Percentiles rank a stretch among this genome's conserved stretches.
Evolutionary conservation across 2,113 vertebrate genomes (phyloP).

Genomic region (Tiliqua scincoides): DNA sequence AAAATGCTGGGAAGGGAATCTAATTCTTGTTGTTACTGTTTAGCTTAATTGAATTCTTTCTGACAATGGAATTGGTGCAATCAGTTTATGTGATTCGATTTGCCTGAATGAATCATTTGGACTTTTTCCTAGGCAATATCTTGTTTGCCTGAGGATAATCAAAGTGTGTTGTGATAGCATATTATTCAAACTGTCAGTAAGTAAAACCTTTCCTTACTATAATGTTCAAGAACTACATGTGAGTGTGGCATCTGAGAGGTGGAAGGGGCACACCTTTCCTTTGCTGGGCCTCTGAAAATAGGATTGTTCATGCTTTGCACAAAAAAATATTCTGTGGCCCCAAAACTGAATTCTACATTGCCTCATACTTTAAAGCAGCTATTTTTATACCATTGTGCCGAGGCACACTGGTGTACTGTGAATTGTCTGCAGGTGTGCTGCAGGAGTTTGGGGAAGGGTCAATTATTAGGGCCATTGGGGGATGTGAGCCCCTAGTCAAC

Average conservation of each 20-base stretch:
- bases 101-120: slow-evolving; percentile 31
- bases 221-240: slow-evolving; percentile 49
- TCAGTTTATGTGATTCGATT: slow-evolving; percentile 56
- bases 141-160: slow-evolving; percentile 51
- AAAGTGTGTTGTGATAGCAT: not conserved
- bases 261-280: slow-evolving; percentile 37
- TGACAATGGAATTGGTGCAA: slow-evolving; percentile 40
- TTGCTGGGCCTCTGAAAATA: slow-evolving; percentile 44
- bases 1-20: slow-evolving; percentile 32
- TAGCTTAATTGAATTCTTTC: slow-evolving; percentile 60
- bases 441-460: no score
- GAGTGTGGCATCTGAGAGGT: slow-evolving; percentile 40
- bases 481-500: no score
- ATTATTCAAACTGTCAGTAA: slow-evolving; percentile 11
- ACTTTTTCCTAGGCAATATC: slow-evolving; percentile 57
- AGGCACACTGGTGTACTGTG: no score
- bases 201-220: slow-evolving; percentile 20
- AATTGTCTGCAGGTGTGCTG: no score
- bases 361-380: not conserved
- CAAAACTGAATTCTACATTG: not conserved
- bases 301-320: not conserved
- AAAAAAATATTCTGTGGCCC: not conserved
- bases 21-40: slow-evolving; percentile 32
- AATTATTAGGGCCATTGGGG: no score
- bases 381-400: no score